Evolutionary conservation across 2,888 invertebrate genomes (phyloP).

Genomic region (Arenicola marina): DNA sequence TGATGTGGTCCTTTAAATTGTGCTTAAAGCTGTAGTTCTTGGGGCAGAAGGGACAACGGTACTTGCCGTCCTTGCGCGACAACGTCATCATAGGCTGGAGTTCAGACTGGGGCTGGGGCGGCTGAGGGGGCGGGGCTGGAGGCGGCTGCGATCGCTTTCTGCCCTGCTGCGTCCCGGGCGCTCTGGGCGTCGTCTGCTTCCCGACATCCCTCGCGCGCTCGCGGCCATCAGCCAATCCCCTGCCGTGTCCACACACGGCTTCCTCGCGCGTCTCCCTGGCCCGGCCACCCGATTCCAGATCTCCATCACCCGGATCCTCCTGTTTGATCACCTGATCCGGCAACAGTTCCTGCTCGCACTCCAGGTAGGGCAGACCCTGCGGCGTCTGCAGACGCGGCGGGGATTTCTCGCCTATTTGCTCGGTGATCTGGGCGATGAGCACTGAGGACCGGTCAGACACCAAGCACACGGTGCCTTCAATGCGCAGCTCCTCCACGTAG

Average conservation of each 20-base stretch:
- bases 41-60: conserved; percentile 18
- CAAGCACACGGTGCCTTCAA: conserved; percentile 34
- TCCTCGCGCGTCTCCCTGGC: neutral
- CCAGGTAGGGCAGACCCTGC: neutral
- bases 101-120: neutral
- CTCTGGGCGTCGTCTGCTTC: neutral
- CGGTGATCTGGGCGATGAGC: conserved; percentile 32
- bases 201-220: neutral
- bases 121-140: no score
- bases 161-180: neutral
- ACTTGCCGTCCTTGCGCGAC: conserved; percentile 2
- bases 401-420: conserved; percentile 30
- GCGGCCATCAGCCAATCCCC: neutral
- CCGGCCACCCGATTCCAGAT: neutral
- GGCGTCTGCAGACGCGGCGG: neutral
- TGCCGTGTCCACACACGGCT: neutral
- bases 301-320: neutral
- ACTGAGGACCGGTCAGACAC: conserved; percentile 33
- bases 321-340: no score
- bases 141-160: neutral
- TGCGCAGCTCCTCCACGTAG: conserved; percentile 32
- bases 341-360: neutral
- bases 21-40: conserved; percentile 24
- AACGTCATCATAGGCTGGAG: neutral
- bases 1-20: conserved; percentile 27